Evolutionary conservation across 1,140 invertebrate species (phyloP).

Genomic region (Helicoverpa armigera): DNA sequence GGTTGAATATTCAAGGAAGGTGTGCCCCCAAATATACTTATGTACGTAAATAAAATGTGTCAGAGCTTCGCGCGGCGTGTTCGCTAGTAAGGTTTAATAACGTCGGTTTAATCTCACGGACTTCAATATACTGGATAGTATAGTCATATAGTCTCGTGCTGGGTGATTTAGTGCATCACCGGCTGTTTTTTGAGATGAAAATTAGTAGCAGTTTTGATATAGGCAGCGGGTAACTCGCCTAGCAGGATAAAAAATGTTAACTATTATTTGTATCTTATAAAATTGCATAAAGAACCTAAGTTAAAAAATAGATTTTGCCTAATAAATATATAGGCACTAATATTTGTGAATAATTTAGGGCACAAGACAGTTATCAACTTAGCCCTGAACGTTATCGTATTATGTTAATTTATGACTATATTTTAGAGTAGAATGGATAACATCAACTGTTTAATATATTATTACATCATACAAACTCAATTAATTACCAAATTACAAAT

Average conservation of each 20-base stretch:
- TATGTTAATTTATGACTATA: no score
- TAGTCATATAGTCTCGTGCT: conserved; percentile 42
- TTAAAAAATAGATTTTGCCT: no score
- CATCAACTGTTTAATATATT: background rate
- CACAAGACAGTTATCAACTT: no score
- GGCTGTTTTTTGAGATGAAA: conserved; percentile 42
- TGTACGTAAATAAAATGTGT: conserved; percentile 49
- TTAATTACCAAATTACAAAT: conserved; percentile 1
- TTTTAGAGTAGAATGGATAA: background rate
- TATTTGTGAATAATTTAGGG: no score
- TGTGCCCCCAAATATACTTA: conserved; percentile 35
- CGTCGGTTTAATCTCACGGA: conserved; percentile 57
- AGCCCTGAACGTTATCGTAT: no score
- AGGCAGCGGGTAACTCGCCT: background rate
- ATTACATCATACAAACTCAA: background rate
- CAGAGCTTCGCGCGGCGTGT: conserved; percentile 31
- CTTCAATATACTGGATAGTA: conserved; percentile 55
- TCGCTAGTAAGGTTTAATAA: conserved; percentile 59
- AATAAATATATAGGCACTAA: no score
- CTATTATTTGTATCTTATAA: no score
- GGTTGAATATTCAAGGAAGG: background rate
- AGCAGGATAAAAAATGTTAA: no score
- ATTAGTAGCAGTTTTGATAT: conserved; percentile 1
- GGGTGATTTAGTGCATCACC: conserved; percentile 53
- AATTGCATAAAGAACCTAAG: no score